These are phyloP conservation scores for Ceyx cyanopectus DNA, from an alignment of 2,113 vertebrate genomes.

Conservation along the genomic window DNA sequence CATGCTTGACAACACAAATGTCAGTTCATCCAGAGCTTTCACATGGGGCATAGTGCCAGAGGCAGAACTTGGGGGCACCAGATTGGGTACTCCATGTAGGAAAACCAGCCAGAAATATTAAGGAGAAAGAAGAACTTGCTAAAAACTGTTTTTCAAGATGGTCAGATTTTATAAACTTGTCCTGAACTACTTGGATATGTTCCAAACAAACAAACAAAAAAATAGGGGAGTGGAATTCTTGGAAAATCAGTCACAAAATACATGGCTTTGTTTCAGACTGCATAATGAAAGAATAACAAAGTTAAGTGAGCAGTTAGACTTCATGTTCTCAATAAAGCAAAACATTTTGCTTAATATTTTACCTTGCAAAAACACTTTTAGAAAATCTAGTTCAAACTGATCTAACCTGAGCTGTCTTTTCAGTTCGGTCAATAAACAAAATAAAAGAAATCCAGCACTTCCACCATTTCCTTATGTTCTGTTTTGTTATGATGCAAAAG, in stretches of 20 bases:
- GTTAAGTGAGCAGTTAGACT: constrained; percentile 20
- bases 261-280: constrained; percentile 42
- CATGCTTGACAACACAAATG: neutral
- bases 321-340: constrained; percentile 5
- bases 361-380: constrained; percentile 15
- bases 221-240: neutral
- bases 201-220: neutral
- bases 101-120: neutral
- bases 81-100: neutral
- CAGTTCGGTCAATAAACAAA: neutral
- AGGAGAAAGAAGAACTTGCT: neutral
- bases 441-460: neutral
- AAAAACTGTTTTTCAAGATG: neutral
- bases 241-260: constrained; percentile 47
- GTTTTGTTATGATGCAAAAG: neutral
- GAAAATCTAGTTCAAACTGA: neutral
- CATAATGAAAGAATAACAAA: constrained; percentile 45
- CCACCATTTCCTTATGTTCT: neutral
- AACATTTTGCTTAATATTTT: constrained; percentile 29
- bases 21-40: neutral
- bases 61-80: neutral
- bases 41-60: neutral
- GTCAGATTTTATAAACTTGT: constrained; percentile 31
- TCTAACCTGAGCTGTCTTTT: constrained; percentile 5
- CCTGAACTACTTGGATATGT: neutral